Evolutionary conservation across 2,888 invertebrate genomes (phyloP).

Genomic region (Tenthredo notha): DNA sequence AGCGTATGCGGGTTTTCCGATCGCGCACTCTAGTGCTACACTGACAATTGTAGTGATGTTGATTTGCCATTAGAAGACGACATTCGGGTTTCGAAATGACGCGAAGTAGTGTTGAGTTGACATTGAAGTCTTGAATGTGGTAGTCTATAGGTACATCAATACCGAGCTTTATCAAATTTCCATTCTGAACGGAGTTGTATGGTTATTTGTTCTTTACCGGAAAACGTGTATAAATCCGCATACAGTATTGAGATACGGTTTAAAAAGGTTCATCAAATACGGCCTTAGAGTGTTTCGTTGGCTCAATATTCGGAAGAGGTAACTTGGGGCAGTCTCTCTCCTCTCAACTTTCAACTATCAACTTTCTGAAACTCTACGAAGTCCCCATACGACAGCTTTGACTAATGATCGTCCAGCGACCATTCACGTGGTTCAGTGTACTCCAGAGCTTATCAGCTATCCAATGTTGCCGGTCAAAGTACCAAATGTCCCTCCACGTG

Average conservation of each 20-base stretch:
- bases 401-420: slow-evolving; percentile 40
- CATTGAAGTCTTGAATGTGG: neutral
- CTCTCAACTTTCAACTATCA: slow-evolving; percentile 27
- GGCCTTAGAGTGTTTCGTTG: neutral
- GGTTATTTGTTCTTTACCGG: neutral
- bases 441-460: slow-evolving; percentile 28
- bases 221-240: neutral
- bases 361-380: slow-evolving; percentile 17
- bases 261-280: neutral
- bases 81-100: neutral
- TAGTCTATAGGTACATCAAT: neutral
- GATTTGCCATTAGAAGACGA: neutral
- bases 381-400: slow-evolving; percentile 44
- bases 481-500: neutral
- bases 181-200: neutral
- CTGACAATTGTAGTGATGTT: neutral
- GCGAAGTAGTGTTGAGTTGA: neutral
- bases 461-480: neutral
- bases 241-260: neutral
- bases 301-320: neutral
- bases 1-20: neutral
- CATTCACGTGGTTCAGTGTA: slow-evolving; percentile 31
- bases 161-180: neutral
- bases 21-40: neutral
- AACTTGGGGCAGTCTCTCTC: neutral